Conservation (phyloP, 1,140 invertebrate species). For the Ptiloglossa arizonensis region DNA sequence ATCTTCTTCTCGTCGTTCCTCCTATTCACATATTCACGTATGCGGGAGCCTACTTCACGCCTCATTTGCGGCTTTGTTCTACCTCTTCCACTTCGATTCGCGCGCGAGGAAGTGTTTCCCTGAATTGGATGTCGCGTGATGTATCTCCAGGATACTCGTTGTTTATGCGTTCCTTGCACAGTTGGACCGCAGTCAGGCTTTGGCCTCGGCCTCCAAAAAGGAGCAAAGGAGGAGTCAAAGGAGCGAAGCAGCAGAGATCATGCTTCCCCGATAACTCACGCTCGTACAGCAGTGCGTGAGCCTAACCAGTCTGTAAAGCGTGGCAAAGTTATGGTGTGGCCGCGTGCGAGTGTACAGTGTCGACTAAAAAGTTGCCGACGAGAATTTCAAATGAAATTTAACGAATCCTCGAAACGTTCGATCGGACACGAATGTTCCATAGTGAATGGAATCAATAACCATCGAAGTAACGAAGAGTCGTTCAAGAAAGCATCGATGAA, state of each 20-base stretch:
- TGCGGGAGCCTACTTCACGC: too few relatives aligned
- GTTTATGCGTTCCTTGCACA: slow-evolving; percentile 74
- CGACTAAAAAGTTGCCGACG: background rate
- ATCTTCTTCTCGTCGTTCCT: too few relatives aligned
- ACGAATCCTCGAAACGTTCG: background rate
- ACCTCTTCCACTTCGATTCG: too few relatives aligned
- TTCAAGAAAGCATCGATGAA: background rate
- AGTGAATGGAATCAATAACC: background rate
- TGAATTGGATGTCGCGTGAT: background rate
- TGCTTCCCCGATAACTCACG: slow-evolving; percentile 77
- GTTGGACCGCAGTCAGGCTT: slow-evolving; percentile 72
- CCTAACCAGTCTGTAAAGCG: slow-evolving; percentile 57
- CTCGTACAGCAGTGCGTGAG: slow-evolving; percentile 76
- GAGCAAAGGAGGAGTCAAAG: slow-evolving; percentile 61
- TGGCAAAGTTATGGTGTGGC: slow-evolving; percentile 43
- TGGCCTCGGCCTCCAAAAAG: slow-evolving; percentile 68
- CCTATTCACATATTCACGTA: too few relatives aligned
- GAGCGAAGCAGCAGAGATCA: slow-evolving; percentile 66
- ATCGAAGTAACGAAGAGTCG: background rate
- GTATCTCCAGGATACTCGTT: slow-evolving; percentile 57
- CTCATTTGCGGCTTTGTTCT: too few relatives aligned
- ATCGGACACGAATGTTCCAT: too few relatives aligned
- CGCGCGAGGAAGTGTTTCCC: too few relatives aligned
- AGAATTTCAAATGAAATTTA: background rate
- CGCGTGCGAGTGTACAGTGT: slow-evolving; percentile 38